A percentile compares a stretch with the other conserved stretches of the same genome.
Conservation (phyloP, 2,113 vertebrate species). For the Antennarius striatus region DNA sequence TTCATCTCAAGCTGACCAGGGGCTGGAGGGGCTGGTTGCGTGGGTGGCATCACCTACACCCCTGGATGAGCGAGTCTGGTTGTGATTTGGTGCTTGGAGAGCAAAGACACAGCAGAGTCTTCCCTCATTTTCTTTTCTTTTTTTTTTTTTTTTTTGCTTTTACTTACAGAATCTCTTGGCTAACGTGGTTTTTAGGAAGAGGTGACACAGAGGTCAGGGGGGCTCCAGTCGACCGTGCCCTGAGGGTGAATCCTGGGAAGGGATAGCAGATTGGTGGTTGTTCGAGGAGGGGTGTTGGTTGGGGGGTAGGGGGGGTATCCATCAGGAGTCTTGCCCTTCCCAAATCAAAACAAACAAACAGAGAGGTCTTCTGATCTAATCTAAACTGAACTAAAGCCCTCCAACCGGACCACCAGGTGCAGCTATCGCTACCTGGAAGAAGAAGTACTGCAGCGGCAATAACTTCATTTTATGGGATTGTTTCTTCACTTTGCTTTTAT, state of each 20-base stretch:
- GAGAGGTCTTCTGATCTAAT: slow-evolving; percentile 76
- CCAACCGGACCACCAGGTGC: slow-evolving; percentile 54
- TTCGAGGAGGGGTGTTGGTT: neutral
- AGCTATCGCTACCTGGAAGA: slow-evolving; percentile 22
- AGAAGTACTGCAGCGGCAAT: neutral
- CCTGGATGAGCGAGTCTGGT: slow-evolving; percentile 67
- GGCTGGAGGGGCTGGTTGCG: slow-evolving; percentile 48
- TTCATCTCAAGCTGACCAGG: slow-evolving; percentile 24
- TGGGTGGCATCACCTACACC: slow-evolving; percentile 71
- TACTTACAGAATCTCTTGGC: slow-evolving; percentile 58
- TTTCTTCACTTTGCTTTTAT: neutral
- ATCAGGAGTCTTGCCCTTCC: slow-evolving; percentile 62
- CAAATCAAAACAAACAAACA: slow-evolving; percentile 81
- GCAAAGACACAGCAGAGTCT: slow-evolving; percentile 59
- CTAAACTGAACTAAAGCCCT: slow-evolving; percentile 56
- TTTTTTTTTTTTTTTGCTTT: slow-evolving; percentile 23
- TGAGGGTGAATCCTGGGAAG: slow-evolving; percentile 68
- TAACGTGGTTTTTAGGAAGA: slow-evolving; percentile 46
- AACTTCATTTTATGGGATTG: neutral
- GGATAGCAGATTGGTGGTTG: slow-evolving; percentile 56
- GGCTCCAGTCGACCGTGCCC: slow-evolving; percentile 74
- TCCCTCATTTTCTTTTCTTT: slow-evolving; percentile 52
- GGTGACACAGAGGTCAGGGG: slow-evolving; percentile 76
- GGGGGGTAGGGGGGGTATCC: slow-evolving; percentile 31
- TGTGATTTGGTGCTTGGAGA: slow-evolving; percentile 73